Evolutionary conservation across 2,888 invertebrate species (phyloP), one percentile per base, ranked within the genome.

Genomic region (Cyclophora punctaria): DNA sequence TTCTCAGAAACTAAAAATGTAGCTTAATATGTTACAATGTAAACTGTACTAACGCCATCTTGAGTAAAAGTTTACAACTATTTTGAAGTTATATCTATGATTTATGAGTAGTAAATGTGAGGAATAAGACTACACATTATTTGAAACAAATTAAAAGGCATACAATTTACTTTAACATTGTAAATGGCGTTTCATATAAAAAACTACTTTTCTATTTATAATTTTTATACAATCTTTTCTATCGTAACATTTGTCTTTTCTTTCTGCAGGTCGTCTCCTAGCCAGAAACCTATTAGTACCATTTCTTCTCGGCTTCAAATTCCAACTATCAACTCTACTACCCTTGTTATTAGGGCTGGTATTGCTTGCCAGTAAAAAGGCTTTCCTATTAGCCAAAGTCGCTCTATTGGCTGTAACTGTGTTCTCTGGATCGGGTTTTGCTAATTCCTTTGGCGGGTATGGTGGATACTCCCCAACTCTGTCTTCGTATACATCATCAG

Each of bases 261-360:
- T 20, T 20, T 20, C 2, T 20, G 20, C 89, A 95, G 95, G 93
- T 58, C 91, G 93, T 20, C 79, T 94, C 35, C 68, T 95, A 55
- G 90, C 95, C 48, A 90, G 92, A 59, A 93, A 93, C 57, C 90
- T 95, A 50, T 67, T 95, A n/a, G 82, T 96, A 20, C 95, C 95
- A 34, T 91, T 95, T 63, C 88, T 96, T 1, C 86, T 95, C 6
- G 95, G 95, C 4, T 90, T 95, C 60, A 95, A 95, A 79, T 94
- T 96, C 69, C 95, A 94, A 68, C 80, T 95, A 44, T 91, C 93
- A 2, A 93, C 94, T 0, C 73, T 96, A 52, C 80, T 95, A 7
- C 95, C 95, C 0, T 70, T 96, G 48, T 69, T 95, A 5, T 91
- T 96, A 55, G 94, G 94, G 1, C 70, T 91, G 5, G 77, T 95